Evolutionary conservation across 2,113 vertebrate species (phyloP).

Genomic region (Hemiscyllium ocellatum): DNA sequence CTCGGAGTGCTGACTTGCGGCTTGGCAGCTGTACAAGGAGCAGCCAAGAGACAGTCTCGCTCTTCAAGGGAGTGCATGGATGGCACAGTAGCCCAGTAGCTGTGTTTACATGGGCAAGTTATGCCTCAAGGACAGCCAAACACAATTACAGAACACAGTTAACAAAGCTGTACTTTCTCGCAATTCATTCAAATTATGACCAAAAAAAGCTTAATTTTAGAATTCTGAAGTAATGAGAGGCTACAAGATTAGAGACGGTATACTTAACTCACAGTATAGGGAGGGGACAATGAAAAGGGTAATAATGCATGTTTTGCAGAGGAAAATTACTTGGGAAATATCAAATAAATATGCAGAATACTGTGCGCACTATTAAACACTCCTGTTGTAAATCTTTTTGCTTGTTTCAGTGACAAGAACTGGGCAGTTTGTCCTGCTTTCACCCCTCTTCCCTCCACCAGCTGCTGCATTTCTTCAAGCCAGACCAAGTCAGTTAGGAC

Average conservation of each 20-base stretch:
- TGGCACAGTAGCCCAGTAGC: conserved; percentile 30
- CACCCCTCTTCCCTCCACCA: background rate
- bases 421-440: conserved; percentile 5
- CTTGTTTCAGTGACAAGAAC: background rate
- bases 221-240: background rate
- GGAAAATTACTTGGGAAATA: background rate
- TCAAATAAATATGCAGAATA: background rate
- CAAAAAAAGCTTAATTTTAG: background rate
- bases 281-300: background rate
- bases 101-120: conserved; percentile 34
- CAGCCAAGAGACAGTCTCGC: conserved; percentile 16
- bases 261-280: background rate
- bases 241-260: background rate
- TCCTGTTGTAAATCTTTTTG: background rate
- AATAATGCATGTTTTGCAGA: conserved; percentile 9
- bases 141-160: conserved; percentile 33
- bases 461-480: background rate
- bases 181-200: conserved; percentile 21
- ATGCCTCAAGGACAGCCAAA: conserved; percentile 8
- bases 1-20: conserved; percentile 10
- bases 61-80: conserved; percentile 23
- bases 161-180: conserved; percentile 31
- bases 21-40: background rate
- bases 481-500: background rate
- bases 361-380: background rate